Conservation (phyloP, 2,113 vertebrate species). For the Maccullochella peelii region DNA sequence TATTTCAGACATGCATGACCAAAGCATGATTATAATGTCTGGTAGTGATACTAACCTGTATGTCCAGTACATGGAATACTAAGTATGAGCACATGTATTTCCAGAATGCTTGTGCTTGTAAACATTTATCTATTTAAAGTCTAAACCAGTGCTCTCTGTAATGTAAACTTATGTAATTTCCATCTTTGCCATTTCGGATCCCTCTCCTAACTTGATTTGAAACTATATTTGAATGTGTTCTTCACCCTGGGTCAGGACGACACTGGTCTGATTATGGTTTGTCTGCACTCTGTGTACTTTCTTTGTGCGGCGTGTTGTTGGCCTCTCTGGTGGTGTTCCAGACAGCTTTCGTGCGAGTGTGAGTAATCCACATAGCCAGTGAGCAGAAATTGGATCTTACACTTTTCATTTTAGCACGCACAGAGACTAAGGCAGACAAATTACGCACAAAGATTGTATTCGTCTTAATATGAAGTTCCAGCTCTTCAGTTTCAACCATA, state of each 20-base stretch:
- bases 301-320: slow-evolving; percentile 34
- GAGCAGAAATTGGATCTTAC: slow-evolving; percentile 47
- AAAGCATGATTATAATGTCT: background rate
- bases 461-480: background rate
- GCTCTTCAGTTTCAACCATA: background rate
- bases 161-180: background rate
- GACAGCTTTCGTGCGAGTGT: slow-evolving; percentile 40
- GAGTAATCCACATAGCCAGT: slow-evolving; percentile 49
- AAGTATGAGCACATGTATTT: background rate
- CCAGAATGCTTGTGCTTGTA: background rate
- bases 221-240: slow-evolving; percentile 4
- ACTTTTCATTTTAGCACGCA: slow-evolving; percentile 52
- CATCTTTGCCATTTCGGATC: background rate
- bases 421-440: slow-evolving; percentile 36
- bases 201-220: slow-evolving; percentile 1
- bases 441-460: slow-evolving; percentile 6
- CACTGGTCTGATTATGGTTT: slow-evolving; percentile 22
- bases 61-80: background rate
- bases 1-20: background rate
- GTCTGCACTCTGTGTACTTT: slow-evolving; percentile 50
- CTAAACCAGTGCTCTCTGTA: background rate
- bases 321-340: slow-evolving; percentile 46
- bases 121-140: background rate
- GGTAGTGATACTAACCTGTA: background rate
- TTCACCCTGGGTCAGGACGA: slow-evolving; percentile 7